Evolutionary conservation across 2,797 vertebrate species (phyloP), one percentile per base, ranked within the genome.

Genomic region (Lutra lutra): DNA sequence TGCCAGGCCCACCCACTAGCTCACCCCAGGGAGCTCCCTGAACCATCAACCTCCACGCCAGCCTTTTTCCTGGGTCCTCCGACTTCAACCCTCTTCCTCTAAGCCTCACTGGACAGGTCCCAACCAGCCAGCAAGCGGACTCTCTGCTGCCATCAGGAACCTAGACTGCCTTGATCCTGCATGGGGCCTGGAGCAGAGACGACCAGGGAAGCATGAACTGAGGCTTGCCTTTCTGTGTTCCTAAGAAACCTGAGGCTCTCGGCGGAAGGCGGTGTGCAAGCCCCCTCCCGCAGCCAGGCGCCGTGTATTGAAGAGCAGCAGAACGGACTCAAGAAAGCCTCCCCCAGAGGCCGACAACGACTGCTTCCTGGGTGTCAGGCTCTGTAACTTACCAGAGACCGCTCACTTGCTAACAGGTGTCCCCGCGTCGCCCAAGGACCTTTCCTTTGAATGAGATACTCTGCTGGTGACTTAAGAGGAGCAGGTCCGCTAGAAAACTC

Each of bases 271-370:
- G 7, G 12, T 3, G 0, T 1, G 35, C 0, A 2, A 12, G 64
- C 29, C n/a, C n/a, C 32, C 40, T 32, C 40, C 18, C 43, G 4
- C 62, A 32, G 77, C 14, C 77, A 46, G 51, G 40, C 29, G 0
- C 43, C 1, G 43, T 4, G 48, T 51, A 83, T 73, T 73, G 75
- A 91, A 92, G 13, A 60, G 77, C 79, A 73, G 85, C 48, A 86
- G 1, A 51, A 92, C 62, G 93, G 86, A 48, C 46, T 94, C 80
- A 85, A 51, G 88, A 94, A 79, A 46, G 66, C 87, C 91, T 48
- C 29, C 79, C 91, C 93, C 46, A 5, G 54, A 14, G 38, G 68
- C 8, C 17, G 32, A 23, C 38, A 78, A 2, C 38, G 78, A 54
- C 0, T 9, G 21, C 20, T 29, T 38, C 11, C 56, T 29, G 23